Evolutionary conservation across 2,113 vertebrate species (phyloP).

Genomic region (Syngnathoides biaculeatus): DNA sequence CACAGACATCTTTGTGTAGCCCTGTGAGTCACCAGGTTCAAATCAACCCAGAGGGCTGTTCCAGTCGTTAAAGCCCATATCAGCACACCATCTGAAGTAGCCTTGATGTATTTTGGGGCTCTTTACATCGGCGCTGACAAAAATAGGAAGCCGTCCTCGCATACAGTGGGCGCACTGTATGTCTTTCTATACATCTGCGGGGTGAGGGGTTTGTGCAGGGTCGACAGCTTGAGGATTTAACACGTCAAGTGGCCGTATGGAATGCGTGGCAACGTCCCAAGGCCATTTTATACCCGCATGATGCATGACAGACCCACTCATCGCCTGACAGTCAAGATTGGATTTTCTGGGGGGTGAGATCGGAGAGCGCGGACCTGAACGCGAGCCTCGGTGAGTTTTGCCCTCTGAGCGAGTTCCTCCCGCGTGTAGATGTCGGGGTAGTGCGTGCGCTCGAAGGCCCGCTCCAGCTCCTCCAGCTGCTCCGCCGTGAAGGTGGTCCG

Average conservation of each 20-base stretch:
- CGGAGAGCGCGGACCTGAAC: conserved; percentile 82
- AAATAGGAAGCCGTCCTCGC: conserved; percentile 36
- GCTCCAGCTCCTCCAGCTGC: conserved; percentile 94
- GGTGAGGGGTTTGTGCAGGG: conserved; percentile 6
- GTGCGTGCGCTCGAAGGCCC: conserved; percentile 96
- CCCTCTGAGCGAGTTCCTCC: conserved; percentile 96
- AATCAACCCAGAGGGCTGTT: conserved; percentile 44
- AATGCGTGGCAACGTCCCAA: conserved; percentile 48
- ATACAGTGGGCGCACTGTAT: conserved; percentile 39
- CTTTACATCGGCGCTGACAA: conserved; percentile 30
- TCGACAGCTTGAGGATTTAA: conserved; percentile 12
- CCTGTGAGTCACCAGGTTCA: conserved; percentile 45
- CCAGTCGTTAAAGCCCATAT: conserved; percentile 47
- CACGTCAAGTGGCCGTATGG: conserved; percentile 37
- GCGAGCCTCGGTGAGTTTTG: conserved; percentile 94
- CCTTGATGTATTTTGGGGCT: conserved; percentile 37
- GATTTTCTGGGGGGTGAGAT: background rate
- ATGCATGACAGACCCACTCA: conserved; percentile 32
- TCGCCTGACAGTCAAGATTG: conserved; percentile 10
- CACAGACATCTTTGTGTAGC: conserved; percentile 57
- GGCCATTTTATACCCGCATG: conserved; percentile 39
- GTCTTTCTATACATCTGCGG: conserved; percentile 19
- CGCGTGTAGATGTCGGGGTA: conserved; percentile 98
- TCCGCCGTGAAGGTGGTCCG: conserved; percentile 96
- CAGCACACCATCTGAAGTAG: conserved; percentile 46